Base-by-base conservation (phyloP, 2,888 invertebrate genomes). In the Andricus curvator region DNA sequence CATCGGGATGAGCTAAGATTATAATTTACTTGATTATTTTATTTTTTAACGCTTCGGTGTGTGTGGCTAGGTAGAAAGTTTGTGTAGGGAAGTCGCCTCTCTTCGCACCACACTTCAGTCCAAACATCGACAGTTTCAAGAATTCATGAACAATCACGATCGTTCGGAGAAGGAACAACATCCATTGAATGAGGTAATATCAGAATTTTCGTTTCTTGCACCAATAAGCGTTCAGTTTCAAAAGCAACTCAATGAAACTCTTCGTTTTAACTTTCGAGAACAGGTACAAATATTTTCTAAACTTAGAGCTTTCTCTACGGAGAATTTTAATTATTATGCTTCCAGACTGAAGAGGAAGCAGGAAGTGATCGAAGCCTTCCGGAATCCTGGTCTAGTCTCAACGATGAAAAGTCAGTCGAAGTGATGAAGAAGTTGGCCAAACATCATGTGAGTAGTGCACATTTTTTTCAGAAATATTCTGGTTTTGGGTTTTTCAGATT, bases 381-480 rank as follows among this genome's bases (percentile, higher is more conserved):
- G 65, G 92, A 92, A 80, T 92, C 91, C 22, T 92, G 92, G 92
- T 91, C 91, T 41, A 92, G 90, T 83, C 80, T 91, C 44, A 92
- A 89, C 87, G 96, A 96, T 87, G 94, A 95, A 37, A 94, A 94
- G 89, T 95, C 96, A 4, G 94, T 95, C 1, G 93, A 94, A 85
- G 94, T 93, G 83, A 95, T 96, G 87, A 94, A 95, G 88, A 96
- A 96, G 78, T 94, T 96, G 56, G 95, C 96, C 48, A 95, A 95
- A 86, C 94, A 96, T 93, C 96, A 96, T 92, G 97, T 97, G 91
- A 95, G 95, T 93, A 78, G 20, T 33, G 62, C 17, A 51, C 60
- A 29, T 80, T 44, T 80, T 78, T 64, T 78, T 51, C 6, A 37
- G 22, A 13, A 22, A 60, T 80, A 37, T 22, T 17, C 1, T 62